Evolutionary conservation across 1,140 invertebrate species (phyloP), one percentile per base, ranked within the genome.

Genomic region (Phenacoccus solenopsis): DNA sequence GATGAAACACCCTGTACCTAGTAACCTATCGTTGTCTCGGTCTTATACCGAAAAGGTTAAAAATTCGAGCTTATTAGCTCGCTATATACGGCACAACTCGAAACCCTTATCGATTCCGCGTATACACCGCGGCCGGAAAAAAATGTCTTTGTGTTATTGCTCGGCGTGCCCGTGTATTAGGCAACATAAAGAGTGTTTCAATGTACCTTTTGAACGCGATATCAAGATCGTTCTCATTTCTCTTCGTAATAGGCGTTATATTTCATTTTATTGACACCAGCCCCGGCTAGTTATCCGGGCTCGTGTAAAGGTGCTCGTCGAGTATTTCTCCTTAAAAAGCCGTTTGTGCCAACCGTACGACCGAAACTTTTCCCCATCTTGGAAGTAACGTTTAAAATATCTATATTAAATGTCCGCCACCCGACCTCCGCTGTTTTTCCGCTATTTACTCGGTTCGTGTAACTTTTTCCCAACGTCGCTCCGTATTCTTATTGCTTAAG

Each of bases 141-240:
- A 49, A 49, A 49, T 49, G 38, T 49, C 38, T 49, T 49, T 49
- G 38, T 49, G 38, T 49, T 49, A 49, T 49, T 49, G 38, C 38
- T 49, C 13, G 5, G 20, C 5, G 20, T 13, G 16, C 38, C 16
- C 16, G 38, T 7, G 13, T 49, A 10, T 49, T 49, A 49, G 38
- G 38, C 38, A 49, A 2, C 16, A 49, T 49, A 49, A 49, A 49
- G 38, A 49, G 38, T 49, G 38, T 49, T 49, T 49, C 38, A 49
- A 49, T 49, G 38, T 49, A 49, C 38, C 38, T 49, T 49, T 49
- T 49, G 38, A 49, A 49, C 38, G 38, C 38, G 38, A 49, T 49
- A 49, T 49, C 38, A 49, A 49, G 38, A 49, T 49, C 38, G 38
- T 49, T 49, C 38, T 49, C 38, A 49, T 49, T 49, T 49, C 38